These are phyloP conservation scores for Perccottus glenii DNA, from an alignment of 2,113 vertebrate species.

Conservation along the genomic window DNA sequence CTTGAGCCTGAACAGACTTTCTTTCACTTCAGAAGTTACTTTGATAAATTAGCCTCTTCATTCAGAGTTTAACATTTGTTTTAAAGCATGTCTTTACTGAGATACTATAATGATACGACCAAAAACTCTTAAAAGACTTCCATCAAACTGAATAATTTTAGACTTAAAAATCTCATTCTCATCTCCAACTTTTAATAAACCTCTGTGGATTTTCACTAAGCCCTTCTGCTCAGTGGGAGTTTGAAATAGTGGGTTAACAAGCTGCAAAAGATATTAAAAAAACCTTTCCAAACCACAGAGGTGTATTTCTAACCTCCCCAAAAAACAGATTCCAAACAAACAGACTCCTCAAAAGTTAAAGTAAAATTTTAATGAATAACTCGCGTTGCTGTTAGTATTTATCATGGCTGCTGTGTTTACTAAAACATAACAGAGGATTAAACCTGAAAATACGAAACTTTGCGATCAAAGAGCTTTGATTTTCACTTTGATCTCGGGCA, in stretches of 20 bases:
- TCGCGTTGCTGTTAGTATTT: background rate
- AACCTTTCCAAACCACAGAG: background rate
- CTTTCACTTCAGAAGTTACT: background rate
- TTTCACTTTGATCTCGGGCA: constrained; percentile 26
- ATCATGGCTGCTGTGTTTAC: background rate
- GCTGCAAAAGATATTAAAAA: background rate
- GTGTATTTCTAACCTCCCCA: background rate
- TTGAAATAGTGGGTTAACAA: background rate
- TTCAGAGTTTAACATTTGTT: background rate
- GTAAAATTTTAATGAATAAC: background rate
- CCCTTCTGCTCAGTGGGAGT: background rate
- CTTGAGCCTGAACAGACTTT: too few species aligned
- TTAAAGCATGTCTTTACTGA: background rate
- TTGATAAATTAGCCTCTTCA: background rate
- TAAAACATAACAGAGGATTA: constrained; percentile 31
- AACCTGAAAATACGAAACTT: constrained; percentile 32
- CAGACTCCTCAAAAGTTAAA: background rate
- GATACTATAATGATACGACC: background rate
- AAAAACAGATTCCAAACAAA: background rate
- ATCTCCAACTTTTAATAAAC: background rate
- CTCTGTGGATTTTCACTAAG: background rate
- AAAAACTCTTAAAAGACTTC: background rate
- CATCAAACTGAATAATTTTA: background rate
- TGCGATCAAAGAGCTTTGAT: constrained; percentile 22
- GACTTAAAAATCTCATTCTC: background rate